These are phyloP conservation scores for Apodemia mormo DNA, from an alignment of 2,888 invertebrate genomes.

Conservation along the genomic window DNA sequence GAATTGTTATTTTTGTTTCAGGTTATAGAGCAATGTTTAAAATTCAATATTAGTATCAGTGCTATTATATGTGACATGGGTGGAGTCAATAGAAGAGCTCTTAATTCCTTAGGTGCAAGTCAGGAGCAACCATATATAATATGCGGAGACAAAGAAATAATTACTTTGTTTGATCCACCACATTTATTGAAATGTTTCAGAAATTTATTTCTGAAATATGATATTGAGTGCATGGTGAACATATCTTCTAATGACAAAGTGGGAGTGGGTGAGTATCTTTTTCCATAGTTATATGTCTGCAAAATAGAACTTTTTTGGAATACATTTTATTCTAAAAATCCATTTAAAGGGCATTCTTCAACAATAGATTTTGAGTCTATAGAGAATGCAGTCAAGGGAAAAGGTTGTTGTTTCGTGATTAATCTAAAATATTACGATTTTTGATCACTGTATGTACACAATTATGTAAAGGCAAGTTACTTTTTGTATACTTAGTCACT, in stretches of 20 bases:
- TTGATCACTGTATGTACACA: too few species aligned
- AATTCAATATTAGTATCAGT: constrained; percentile 27
- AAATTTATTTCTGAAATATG: background rate
- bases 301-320: background rate
- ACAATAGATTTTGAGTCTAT: too few species aligned
- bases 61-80: constrained; percentile 35
- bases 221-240: background rate
- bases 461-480: too few species aligned
- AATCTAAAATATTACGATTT: too few species aligned
- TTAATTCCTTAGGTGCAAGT: constrained; percentile 31
- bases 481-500: too few species aligned
- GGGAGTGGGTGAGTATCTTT: background rate
- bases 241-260: background rate
- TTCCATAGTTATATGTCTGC: background rate
- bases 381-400: too few species aligned
- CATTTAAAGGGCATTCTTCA: constrained; percentile 28
- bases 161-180: constrained; percentile 11
- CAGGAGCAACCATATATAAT: background rate
- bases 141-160: background rate
- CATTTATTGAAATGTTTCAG: constrained; percentile 3
- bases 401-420: too few species aligned
- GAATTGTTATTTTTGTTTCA: constrained; percentile 28
- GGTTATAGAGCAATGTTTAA: constrained; percentile 33
- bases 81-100: constrained; percentile 32
- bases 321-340: background rate